phyloP scores from a whole-genome alignment of 2,888 invertebrate genomes.

The Orthosia gothica region DNA sequence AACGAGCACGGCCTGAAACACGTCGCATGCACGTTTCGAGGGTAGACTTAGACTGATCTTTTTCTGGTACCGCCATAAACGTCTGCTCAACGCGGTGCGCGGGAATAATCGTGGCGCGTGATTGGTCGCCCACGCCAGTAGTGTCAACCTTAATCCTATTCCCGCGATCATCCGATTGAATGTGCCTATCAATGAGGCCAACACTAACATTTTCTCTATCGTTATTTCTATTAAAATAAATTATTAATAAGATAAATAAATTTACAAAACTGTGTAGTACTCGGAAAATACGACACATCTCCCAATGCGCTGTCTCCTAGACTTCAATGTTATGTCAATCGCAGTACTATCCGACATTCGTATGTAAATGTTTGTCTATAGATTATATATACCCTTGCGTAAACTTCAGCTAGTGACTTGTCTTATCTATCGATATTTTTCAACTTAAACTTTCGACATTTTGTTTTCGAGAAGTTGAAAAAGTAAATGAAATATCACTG shows the following conservation, averaged over 20 bases:
- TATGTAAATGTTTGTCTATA: constrained; percentile 71
- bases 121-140: no score
- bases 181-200: no score
- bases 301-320: constrained; percentile 44
- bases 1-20: no score
- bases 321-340: constrained; percentile 72
- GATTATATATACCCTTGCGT: constrained; percentile 67
- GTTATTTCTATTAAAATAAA: no score
- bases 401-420: constrained; percentile 64
- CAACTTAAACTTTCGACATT: constrained; percentile 44
- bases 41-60: no score
- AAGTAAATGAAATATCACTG: constrained; percentile 49
- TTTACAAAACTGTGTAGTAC: not conserved
- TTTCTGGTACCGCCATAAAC: no score
- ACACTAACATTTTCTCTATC: no score
- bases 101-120: no score
- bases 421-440: constrained; percentile 60
- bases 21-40: no score
- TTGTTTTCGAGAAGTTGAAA: constrained; percentile 45
- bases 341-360: constrained; percentile 73
- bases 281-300: constrained; percentile 2
- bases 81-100: no score
- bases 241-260: constrained; percentile 7
- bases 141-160: no score
- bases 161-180: no score